Evolutionary conservation across 2,888 invertebrate genomes (phyloP), one percentile per base, ranked within the genome.

Genomic region (Caenorhabditis uteleia): DNA sequence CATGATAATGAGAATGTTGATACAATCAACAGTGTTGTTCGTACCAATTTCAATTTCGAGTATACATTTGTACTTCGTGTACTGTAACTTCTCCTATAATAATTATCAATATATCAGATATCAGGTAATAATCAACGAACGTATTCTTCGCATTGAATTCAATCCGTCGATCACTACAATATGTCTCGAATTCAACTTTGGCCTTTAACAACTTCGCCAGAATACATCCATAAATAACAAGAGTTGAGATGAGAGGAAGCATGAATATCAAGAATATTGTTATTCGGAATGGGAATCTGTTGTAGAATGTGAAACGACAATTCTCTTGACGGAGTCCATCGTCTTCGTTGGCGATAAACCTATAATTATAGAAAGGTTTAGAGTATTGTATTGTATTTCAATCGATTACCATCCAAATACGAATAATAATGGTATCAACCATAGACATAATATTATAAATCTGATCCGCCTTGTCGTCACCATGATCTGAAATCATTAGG

Each of bases 21-120:
- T 20, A 80, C 66, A 48, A 80, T 80, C 14, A 80, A 59, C 10
- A 80, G 68, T 14, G 80, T 80, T 29, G 80, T 80, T 77, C 78
- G 77, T 7, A 80, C 77, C 18, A 80, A 51, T 45, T 80, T 80
- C 40, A 80, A 55, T 26, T 77, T 74, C 5, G 70, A 70, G 16
- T 72, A 64, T 1, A 72, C 67, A 29, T 69, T 72, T 18, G 72
- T 68, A 3, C 57, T 60, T 42, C 73, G 58, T n/a, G 25, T 49
- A 26, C 53, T 57, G 27, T 38, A 40, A 38, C 49, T 57, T 48
- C 57, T 31, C 3, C 46, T 53, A 12, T 23, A 40, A 50, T 48
- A 20, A 38, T 16, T 47, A 14, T 23, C 12, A 3, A 18, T 45
- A 26, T 31, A 31, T 20, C 40, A 23, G 21, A 4, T 5, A 10